A percentile compares a stretch with the other conserved stretches of the same genome.
These are phyloP conservation scores for Hyles euphorbiae DNA, from an alignment of 1,140 invertebrate genomes.

Conservation along the genomic window DNA sequence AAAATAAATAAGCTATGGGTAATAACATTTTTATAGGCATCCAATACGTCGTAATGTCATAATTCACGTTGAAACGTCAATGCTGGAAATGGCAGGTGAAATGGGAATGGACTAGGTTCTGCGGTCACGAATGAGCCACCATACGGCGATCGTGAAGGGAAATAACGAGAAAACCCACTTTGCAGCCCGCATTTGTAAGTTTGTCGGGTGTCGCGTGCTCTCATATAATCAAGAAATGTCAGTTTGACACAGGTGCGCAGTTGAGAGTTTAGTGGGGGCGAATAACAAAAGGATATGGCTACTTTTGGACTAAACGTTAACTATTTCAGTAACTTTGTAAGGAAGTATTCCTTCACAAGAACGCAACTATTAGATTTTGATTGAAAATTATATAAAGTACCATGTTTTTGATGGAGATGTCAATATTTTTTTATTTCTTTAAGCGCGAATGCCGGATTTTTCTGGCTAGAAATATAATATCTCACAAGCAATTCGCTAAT, in stretches of 20 bases:
- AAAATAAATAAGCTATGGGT: conserved; percentile 4
- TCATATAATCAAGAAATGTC: conserved; percentile 7
- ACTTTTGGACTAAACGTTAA: no score
- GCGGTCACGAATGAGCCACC: neutral
- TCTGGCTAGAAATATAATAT: no score
- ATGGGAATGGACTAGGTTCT: neutral
- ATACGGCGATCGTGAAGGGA: neutral
- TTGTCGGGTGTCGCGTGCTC: conserved; percentile 7
- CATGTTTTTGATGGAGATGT: no score
- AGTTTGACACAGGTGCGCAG: neutral
- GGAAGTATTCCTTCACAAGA: no score
- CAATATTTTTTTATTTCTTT: no score
- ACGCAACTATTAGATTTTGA: no score
- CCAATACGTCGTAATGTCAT: conserved; percentile 15
- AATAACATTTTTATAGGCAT: conserved; percentile 8
- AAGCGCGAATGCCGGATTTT: no score
- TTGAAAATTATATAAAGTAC: no score
- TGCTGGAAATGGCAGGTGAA: conserved; percentile 8
- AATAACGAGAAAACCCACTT: neutral
- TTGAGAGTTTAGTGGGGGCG: neutral
- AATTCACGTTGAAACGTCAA: conserved; percentile 17
- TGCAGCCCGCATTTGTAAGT: neutral
- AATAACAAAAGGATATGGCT: no score
- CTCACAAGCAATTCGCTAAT: no score
- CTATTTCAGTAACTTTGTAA: no score